phyloP scores from a whole-genome alignment of 2,113 vertebrate genomes.

The Aythya baeri region DNA sequence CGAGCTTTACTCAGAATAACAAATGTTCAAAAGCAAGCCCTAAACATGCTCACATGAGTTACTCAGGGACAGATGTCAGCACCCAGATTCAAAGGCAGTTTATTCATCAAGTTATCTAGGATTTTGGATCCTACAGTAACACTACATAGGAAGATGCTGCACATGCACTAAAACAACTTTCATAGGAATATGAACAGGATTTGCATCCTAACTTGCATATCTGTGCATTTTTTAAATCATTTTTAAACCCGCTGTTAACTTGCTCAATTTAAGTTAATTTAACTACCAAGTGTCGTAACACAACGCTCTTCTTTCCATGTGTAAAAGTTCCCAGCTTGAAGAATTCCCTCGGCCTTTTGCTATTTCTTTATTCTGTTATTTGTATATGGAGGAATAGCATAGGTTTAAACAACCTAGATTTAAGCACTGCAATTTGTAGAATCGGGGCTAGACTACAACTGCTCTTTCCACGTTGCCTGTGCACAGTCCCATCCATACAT shows the following conservation, averaged over 20 bases:
- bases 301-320: not conserved
- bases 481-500: not conserved
- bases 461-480: not conserved
- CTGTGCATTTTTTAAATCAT: not conserved
- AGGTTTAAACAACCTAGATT: not conserved
- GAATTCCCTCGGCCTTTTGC: not conserved
- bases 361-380: not conserved
- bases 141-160: not conserved
- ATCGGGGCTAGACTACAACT: not conserved
- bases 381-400: not conserved
- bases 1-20: not conserved
- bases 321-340: not conserved
- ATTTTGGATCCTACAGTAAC: not conserved
- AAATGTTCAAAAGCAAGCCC: not conserved
- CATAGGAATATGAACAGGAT: not conserved
- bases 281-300: not conserved
- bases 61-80: not conserved
- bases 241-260: conserved; percentile 1
- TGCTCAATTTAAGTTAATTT: not conserved
- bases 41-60: not conserved
- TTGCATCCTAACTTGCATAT: not conserved
- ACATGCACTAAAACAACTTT: not conserved
- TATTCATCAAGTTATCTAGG: not conserved
- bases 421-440: not conserved
- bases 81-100: not conserved